Conservation (phyloP, 2,113 vertebrate genomes). For the Rhagologus leucostigma region DNA sequence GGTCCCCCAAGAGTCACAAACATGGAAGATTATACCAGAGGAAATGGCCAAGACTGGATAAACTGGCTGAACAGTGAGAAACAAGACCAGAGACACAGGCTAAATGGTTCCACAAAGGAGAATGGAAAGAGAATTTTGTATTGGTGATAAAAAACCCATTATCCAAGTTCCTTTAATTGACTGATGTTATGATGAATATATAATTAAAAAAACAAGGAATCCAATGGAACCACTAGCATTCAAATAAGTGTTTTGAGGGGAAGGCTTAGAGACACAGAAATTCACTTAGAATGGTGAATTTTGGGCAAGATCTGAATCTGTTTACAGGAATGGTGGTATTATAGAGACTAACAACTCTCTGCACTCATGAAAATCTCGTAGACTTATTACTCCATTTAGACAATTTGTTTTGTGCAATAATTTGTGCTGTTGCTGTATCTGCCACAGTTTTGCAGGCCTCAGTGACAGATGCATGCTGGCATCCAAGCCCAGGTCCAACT, state of each 20-base stretch:
- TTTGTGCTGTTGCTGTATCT: neutral
- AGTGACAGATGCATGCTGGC: neutral
- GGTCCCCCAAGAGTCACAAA: neutral
- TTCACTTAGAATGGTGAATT: neutral
- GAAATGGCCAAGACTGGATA: conserved; percentile 31
- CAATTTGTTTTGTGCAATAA: accelerated
- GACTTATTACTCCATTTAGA: neutral
- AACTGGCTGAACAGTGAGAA: neutral
- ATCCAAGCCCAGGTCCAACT: neutral
- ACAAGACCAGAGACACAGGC: neutral
- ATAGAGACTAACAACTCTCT: neutral
- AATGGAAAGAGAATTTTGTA: neutral
- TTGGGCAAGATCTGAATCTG: neutral
- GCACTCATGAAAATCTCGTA: neutral
- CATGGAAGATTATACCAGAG: neutral
- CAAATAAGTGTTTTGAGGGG: neutral
- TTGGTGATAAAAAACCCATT: neutral
- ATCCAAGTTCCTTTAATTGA: neutral
- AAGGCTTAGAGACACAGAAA: neutral
- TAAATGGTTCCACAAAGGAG: neutral
- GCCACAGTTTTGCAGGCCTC: accelerated
- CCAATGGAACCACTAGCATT: neutral
- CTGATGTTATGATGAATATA: neutral
- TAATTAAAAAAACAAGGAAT: neutral
- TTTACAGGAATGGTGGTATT: neutral